Base-by-base conservation (phyloP, 2,113 vertebrate genomes). In the Azemiops feae region DNA sequence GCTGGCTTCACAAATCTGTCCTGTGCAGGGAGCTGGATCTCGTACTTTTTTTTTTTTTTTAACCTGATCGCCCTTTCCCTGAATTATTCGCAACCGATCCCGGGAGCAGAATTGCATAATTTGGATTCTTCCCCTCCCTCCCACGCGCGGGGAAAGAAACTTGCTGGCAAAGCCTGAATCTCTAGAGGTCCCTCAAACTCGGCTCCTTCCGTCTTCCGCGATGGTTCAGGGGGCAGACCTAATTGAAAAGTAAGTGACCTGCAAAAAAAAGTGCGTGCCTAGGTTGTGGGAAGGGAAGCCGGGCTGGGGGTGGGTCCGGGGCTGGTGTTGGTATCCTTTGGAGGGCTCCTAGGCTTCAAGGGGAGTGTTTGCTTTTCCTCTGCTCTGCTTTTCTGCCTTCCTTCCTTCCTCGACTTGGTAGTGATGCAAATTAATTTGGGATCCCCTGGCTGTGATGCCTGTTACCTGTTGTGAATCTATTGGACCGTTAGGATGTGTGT, bases 101-200 rank as follows among this genome's bases (percentile, higher is more conserved):
- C 97, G 98, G 97, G 98, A 98, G 97, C 97, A 97, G 93, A 98
- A 99, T 98, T 99, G 98, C 99, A 99, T 99, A 99, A 99, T 98
- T 99, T 98, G 98, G 99, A 98, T 97, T 98, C 98, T 95, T 88
- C 91, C 86, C 98, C 94, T 86, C 90, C 86, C 90, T 91, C 64
- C 50, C 81, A 97, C 81, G 94, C 81, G 94, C 96, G 95, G 0
- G 0, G 5, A 98, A 98, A 98, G 98, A 99, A 99, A 99, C 98
- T 98, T 99, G 98, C 98, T 98, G 97, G 97, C 97, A 95, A 92
- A 94, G 91, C 69, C 57, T 16, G 7, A 18, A 16, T 30, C 23
- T 91, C 57, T 34, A 96, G 95, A 95, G 96, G 93, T 54, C 89
- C 95, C 11, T 53, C 90, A 93, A 96, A 97, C 94, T 88, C 95